Evolutionary conservation across 2,797 vertebrate genomes (phyloP).

Genomic region (Myoxocephalus aenaeus): DNA sequence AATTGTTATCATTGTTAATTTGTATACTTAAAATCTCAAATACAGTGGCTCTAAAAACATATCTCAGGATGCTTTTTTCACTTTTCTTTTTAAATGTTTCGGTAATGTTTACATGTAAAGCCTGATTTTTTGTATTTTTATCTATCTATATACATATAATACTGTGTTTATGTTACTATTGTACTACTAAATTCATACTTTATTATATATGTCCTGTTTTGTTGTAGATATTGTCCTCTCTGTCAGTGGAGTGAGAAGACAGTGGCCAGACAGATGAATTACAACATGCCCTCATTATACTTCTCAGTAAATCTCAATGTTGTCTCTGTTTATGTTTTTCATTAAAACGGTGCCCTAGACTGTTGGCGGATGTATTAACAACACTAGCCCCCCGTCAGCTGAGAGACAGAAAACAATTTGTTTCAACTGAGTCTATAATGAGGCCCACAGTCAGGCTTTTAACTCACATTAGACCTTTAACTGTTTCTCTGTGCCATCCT

Average conservation of each 20-base stretch:
- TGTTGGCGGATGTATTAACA: constrained; percentile 50
- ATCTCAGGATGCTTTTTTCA: background rate
- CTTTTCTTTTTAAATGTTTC: background rate
- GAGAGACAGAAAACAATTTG: constrained; percentile 52
- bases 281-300: background rate
- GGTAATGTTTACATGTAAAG: background rate
- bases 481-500: constrained; percentile 56
- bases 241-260: background rate
- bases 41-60: background rate
- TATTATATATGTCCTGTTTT: background rate
- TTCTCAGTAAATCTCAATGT: constrained; percentile 33
- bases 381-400: constrained; percentile 43
- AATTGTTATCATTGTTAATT: background rate
- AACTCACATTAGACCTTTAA: constrained; percentile 62
- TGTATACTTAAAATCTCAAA: background rate
- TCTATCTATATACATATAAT: background rate
- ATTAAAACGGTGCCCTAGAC: constrained; percentile 32
- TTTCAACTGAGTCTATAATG: constrained; percentile 59
- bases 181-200: background rate
- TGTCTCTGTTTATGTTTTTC: constrained; percentile 32
- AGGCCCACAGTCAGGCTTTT: constrained; percentile 55
- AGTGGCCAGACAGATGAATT: constrained; percentile 22
- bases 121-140: background rate
- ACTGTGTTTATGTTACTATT: background rate
- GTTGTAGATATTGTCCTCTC: background rate